These are phyloP conservation scores for Sclerodermus sp. DNA, from an alignment of 2,888 invertebrate species.

Conservation along the genomic window DNA sequence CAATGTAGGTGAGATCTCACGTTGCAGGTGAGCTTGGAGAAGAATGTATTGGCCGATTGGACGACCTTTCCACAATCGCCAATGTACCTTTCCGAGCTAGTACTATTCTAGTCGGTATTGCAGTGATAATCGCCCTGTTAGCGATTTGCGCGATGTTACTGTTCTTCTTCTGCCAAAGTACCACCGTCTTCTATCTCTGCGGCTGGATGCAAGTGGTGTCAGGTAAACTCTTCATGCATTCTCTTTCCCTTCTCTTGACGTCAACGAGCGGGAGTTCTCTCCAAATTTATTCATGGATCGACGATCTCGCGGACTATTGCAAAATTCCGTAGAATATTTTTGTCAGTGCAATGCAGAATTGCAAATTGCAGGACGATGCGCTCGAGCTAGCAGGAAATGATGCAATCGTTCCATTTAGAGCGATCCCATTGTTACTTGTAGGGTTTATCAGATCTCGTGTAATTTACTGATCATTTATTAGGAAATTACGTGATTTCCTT, in stretches of 20 bases:
- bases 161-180: slow-evolving; percentile 91
- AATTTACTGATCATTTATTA: no score
- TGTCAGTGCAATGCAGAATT: no score
- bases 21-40: slow-evolving; percentile 75
- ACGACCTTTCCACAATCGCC: slow-evolving; percentile 79
- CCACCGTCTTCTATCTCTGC: slow-evolving; percentile 89
- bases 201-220: slow-evolving; percentile 96
- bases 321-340: no score
- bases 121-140: slow-evolving; percentile 81
- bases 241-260: no score
- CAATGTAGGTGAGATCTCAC: no score
- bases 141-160: slow-evolving; percentile 87
- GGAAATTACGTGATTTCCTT: no score
- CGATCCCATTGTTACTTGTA: slow-evolving; percentile 5
- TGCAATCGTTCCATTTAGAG: slow-evolving; percentile 26
- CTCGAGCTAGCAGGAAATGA: slow-evolving; percentile 24
- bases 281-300: no score
- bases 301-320: no score
- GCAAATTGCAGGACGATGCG: slow-evolving; percentile 27
- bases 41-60: slow-evolving; percentile 82
- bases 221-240: no score
- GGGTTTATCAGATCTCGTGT: slow-evolving; percentile 1
- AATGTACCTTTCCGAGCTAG: slow-evolving; percentile 85
- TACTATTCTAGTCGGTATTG: slow-evolving; percentile 84
- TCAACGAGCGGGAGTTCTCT: no score